These are phyloP conservation scores for Siphamia tubifer DNA, from an alignment of 2,113 vertebrate species.

Conservation along the genomic window DNA sequence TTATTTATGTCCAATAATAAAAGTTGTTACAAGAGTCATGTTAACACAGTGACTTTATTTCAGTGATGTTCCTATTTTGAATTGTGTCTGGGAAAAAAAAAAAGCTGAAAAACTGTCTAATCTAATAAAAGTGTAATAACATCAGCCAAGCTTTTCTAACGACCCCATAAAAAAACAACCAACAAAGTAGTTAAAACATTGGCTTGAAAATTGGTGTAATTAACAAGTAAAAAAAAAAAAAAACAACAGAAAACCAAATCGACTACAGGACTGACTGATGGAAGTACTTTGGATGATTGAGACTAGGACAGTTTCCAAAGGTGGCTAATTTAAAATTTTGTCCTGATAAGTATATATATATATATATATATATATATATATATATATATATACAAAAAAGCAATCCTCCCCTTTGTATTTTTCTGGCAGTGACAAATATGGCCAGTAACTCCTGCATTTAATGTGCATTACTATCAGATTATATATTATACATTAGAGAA, in stretches of 20 bases:
- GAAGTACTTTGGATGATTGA: slow-evolving; percentile 4
- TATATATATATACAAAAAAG: too few species aligned
- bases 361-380: too few species aligned
- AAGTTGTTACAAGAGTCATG: too few species aligned
- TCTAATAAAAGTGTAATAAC: not conserved
- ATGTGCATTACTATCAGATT: too few species aligned
- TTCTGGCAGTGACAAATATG: too few species aligned
- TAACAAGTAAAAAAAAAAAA: slow-evolving; percentile 2
- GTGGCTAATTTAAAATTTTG: slow-evolving; percentile 10
- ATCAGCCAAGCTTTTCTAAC: slow-evolving; percentile 3
- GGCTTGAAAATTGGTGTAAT: slow-evolving; percentile 5
- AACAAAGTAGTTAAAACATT: slow-evolving; percentile 1
- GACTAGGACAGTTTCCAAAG: not conserved
- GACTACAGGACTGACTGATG: not conserved
- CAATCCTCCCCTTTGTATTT: too few species aligned
- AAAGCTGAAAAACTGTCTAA: not conserved
- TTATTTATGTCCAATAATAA: too few species aligned
- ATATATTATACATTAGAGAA: too few species aligned
- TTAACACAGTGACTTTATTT: too few species aligned
- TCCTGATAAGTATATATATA: slow-evolving; percentile 9
- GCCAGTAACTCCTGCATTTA: too few species aligned
- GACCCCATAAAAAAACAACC: slow-evolving; percentile 11
- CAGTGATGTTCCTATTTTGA: not conserved
- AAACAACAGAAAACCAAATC: too few species aligned
- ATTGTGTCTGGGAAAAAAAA: not conserved